Conservation (phyloP, 2,888 invertebrate species). For the Allacma fusca region DNA sequence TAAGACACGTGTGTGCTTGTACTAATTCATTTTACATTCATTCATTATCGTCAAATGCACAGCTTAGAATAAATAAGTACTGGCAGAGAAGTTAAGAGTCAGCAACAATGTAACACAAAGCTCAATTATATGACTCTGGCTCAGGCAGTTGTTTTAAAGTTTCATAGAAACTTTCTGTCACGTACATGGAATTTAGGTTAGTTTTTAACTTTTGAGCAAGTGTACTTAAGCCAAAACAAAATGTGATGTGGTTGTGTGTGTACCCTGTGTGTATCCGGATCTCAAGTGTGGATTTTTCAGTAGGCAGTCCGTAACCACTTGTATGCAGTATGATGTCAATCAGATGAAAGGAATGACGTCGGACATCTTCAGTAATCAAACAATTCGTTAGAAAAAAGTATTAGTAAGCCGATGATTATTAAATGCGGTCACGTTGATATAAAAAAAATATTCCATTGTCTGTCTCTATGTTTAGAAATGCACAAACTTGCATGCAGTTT, state of each 20-base stretch:
- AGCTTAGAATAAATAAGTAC: neutral
- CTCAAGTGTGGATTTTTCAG: neutral
- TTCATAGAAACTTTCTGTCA: constrained; percentile 33
- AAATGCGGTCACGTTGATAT: neutral
- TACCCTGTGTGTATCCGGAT: neutral
- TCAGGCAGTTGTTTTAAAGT: neutral
- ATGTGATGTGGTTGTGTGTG: neutral
- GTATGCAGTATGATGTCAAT: constrained; percentile 2
- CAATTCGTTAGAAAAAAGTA: neutral
- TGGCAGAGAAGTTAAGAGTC: neutral
- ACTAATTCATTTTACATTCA: too few species aligned
- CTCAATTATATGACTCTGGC: constrained; percentile 5
- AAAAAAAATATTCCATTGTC: neutral
- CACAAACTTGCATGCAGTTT: neutral
- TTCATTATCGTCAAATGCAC: too few species aligned
- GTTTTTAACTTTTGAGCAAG: neutral
- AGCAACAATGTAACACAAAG: neutral
- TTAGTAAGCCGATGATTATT: neutral
- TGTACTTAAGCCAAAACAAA: neutral
- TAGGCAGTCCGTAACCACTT: neutral
- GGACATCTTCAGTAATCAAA: neutral
- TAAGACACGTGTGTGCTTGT: too few species aligned
- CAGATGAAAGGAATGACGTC: constrained; percentile 13
- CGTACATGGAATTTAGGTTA: constrained; percentile 34
- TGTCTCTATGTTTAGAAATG: neutral